phyloP scores from a whole-genome alignment of 2,797 vertebrate genomes.

The Acipenser oxyrinchus region DNA sequence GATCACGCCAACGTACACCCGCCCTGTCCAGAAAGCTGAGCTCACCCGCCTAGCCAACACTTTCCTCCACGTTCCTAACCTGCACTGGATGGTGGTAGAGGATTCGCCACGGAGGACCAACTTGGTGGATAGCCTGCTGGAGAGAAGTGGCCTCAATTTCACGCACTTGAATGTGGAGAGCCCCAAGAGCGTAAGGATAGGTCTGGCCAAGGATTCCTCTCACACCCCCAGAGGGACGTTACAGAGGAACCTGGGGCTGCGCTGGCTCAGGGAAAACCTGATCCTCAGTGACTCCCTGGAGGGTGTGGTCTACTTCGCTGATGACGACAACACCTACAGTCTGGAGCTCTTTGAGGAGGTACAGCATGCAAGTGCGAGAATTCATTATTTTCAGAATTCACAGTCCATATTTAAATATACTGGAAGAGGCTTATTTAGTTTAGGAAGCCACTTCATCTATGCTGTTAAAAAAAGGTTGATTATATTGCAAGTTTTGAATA shows the following conservation, averaged over 20 bases:
- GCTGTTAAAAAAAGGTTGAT: no score
- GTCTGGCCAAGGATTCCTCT: slow-evolving; percentile 39
- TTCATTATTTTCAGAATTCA: not conserved
- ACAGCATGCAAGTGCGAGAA: slow-evolving; percentile 14
- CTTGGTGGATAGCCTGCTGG: slow-evolving; percentile 49
- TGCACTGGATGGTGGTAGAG: slow-evolving; percentile 70
- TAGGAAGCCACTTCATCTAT: no score
- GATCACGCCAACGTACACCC: slow-evolving; percentile 62
- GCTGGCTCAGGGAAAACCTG: slow-evolving; percentile 59
- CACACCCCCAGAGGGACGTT: slow-evolving; percentile 59
- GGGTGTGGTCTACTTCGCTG: slow-evolving; percentile 88
- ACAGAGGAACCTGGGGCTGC: slow-evolving; percentile 64
- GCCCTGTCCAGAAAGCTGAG: slow-evolving; percentile 64
- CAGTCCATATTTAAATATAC: no score
- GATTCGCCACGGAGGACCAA: slow-evolving; percentile 45
- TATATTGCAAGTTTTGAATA: no score
- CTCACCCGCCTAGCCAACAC: slow-evolving; percentile 65
- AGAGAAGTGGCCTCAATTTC: slow-evolving; percentile 53
- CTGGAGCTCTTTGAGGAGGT: slow-evolving; percentile 95
- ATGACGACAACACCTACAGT: slow-evolving; percentile 95
- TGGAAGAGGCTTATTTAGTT: no score
- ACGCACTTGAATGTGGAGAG: slow-evolving; percentile 64
- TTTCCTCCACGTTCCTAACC: slow-evolving; percentile 58
- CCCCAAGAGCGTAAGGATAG: slow-evolving; percentile 45
- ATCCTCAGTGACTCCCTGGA: slow-evolving; percentile 41